phyloP scores from a whole-genome alignment of 2,888 invertebrate genomes.

The Amphiduros pacificus region DNA sequence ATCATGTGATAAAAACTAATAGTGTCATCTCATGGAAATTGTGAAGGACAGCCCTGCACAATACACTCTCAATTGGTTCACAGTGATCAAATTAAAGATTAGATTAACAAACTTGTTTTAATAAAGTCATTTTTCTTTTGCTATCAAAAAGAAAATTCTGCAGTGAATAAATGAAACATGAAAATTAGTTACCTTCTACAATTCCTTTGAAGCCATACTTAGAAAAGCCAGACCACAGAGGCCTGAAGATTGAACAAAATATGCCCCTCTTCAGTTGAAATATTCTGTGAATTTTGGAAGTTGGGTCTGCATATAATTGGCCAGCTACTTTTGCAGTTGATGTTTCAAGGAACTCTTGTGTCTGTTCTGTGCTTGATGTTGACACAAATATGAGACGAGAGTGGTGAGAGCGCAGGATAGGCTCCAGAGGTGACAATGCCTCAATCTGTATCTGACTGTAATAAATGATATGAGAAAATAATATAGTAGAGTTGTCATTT shows the following conservation, averaged over 20 bases:
- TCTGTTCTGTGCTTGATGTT: constrained; percentile 23
- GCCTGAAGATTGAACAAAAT: constrained; percentile 27
- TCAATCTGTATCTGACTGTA: constrained; percentile 28
- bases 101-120: too few species aligned
- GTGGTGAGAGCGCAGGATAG: constrained; percentile 11
- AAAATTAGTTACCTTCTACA: constrained; percentile 23
- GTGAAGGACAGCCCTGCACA: too few species aligned
- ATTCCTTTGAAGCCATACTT: constrained; percentile 27
- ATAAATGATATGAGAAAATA: too few species aligned
- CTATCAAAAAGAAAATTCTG: too few species aligned
- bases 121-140: too few species aligned
- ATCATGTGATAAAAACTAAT: too few species aligned
- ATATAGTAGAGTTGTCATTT: too few species aligned
- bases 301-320: constrained; percentile 27
- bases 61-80: too few species aligned
- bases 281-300: constrained; percentile 16
- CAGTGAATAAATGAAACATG: too few species aligned
- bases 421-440: constrained; percentile 19
- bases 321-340: constrained; percentile 10
- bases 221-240: constrained; percentile 17
- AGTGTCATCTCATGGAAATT: too few species aligned
- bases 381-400: constrained; percentile 26
- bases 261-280: constrained; percentile 25
- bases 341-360: constrained; percentile 20
- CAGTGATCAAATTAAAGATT: too few species aligned